phyloP scores from a whole-genome alignment of 2,888 invertebrate genomes.

The Drosophila infuscata region DNA sequence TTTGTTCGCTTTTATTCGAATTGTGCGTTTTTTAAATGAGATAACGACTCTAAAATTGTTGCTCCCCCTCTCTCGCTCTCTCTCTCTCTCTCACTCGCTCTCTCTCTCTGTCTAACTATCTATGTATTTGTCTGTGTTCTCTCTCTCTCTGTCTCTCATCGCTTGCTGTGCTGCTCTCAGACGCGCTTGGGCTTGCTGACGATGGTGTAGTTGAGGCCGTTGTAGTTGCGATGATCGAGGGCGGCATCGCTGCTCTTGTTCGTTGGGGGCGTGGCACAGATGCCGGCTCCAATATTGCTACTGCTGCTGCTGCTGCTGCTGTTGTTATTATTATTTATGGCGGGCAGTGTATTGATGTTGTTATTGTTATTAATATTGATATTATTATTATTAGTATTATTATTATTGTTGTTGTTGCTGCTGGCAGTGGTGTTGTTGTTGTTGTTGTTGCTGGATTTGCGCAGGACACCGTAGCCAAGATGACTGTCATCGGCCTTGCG shows the following conservation, averaged over 20 bases:
- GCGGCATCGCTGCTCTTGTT: slow-evolving; percentile 80
- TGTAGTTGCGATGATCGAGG: slow-evolving; percentile 89
- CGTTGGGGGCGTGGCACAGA: slow-evolving; percentile 39
- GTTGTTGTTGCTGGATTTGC: slow-evolving; percentile 86
- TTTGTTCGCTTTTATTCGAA: slow-evolving; percentile 48
- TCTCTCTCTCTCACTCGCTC: no score
- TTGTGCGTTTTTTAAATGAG: slow-evolving; percentile 21
- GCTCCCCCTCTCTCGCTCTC: slow-evolving; percentile 19
- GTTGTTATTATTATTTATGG: slow-evolving; percentile 32
- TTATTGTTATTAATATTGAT: slow-evolving; percentile 33
- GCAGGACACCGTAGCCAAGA: slow-evolving; percentile 91
- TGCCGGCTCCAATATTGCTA: slow-evolving; percentile 9
- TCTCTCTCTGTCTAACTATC: slow-evolving; percentile 37
- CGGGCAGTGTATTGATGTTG: slow-evolving; percentile 45
- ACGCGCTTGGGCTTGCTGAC: slow-evolving; percentile 94
- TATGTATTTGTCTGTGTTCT: slow-evolving; percentile 51
- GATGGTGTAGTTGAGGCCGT: slow-evolving; percentile 92
- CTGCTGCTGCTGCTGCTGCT: slow-evolving; percentile 23
- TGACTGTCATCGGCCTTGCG: slow-evolving; percentile 92
- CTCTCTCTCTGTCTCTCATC: slow-evolving; percentile 70
- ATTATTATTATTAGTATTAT: slow-evolving; percentile 21
- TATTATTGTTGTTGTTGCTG: slow-evolving; percentile 33
- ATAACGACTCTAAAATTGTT: slow-evolving; percentile 12
- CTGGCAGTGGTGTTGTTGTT: slow-evolving; percentile 29
- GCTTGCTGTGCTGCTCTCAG: slow-evolving; percentile 86